Conservation (phyloP, 2,797 vertebrate species). For the Notoglanidium macrostoma region DNA sequence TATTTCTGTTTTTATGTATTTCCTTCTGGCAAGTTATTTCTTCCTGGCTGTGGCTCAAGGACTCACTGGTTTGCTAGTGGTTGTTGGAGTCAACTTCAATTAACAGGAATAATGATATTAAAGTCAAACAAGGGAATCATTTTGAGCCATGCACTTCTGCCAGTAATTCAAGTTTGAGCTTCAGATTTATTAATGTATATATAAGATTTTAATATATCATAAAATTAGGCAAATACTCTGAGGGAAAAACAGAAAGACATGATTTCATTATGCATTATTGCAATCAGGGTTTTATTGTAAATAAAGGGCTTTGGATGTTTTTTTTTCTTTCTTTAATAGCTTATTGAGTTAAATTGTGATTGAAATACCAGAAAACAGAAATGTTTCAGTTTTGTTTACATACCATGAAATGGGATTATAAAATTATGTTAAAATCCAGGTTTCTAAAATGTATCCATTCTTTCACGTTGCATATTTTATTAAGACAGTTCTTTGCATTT, state of each 20-base stretch:
- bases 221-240: slow-evolving; percentile 19
- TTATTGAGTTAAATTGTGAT: background rate
- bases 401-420: background rate
- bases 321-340: background rate
- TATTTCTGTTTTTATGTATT: slow-evolving; percentile 27
- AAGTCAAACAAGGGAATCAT: background rate
- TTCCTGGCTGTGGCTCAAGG: slow-evolving; percentile 41
- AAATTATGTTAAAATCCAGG: background rate
- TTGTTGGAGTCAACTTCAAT: slow-evolving; percentile 35
- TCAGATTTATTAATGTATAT: slow-evolving; percentile 1
- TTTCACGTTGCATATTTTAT: background rate
- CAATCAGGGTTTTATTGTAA: background rate
- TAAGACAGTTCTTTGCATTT: background rate
- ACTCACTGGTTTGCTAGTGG: slow-evolving; percentile 24
- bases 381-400: background rate
- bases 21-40: slow-evolving; percentile 20
- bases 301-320: background rate
- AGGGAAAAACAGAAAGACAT: background rate
- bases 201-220: slow-evolving; percentile 12
- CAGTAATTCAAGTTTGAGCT: slow-evolving; percentile 11
- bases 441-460: background rate
- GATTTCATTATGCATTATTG: background rate
- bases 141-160: background rate
- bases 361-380: background rate
- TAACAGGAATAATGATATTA: slow-evolving; percentile 12